Evolutionary conservation across 2,888 invertebrate genomes (phyloP).

Genomic region (Agrotis ipsilon): DNA sequence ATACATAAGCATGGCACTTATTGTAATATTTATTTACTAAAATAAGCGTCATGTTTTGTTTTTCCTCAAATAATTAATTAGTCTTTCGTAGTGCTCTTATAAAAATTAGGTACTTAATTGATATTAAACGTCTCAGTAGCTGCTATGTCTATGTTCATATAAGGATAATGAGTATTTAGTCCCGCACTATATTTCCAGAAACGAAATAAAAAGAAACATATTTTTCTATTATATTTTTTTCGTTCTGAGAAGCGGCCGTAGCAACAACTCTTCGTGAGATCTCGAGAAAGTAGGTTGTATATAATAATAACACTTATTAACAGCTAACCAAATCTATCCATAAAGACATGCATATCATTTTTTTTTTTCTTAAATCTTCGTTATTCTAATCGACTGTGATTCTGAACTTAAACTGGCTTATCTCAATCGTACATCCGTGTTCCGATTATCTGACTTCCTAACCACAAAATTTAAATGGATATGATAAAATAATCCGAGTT

Average conservation of each 20-base stretch:
- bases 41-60: background rate
- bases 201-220: conserved; percentile 2
- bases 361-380: conserved; percentile 13
- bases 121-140: conserved; percentile 28
- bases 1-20: too few species aligned
- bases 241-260: background rate
- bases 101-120: conserved; percentile 19
- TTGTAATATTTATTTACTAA: too few species aligned
- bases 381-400: background rate
- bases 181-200: background rate
- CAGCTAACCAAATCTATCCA: background rate
- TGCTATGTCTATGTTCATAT: conserved; percentile 4
- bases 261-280: background rate
- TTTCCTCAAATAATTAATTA: conserved; percentile 18
- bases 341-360: background rate
- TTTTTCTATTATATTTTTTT: conserved; percentile 6
- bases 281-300: background rate
- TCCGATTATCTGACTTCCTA: conserved; percentile 32
- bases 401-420: conserved; percentile 25
- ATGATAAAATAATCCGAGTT: conserved; percentile 34
- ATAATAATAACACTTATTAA: conserved; percentile 2
- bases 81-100: background rate
- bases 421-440: conserved; percentile 37
- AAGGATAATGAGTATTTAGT: conserved; percentile 17
- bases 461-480: conserved; percentile 37